Conservation (phyloP, 1,140 invertebrate genomes). For the Neodiprion lecontei region DNA sequence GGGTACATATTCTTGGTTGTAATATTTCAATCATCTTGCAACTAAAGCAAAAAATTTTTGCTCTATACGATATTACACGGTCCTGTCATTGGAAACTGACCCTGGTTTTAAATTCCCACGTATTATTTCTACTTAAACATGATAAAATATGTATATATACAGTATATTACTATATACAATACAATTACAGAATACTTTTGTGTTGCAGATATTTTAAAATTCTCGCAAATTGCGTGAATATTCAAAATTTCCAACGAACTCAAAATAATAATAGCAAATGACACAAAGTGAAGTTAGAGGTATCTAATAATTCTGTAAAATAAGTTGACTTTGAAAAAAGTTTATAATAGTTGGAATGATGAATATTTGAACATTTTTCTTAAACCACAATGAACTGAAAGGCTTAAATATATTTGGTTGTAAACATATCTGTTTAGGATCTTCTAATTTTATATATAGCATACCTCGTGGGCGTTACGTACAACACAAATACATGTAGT, state of each 20-base stretch:
- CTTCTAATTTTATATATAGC: neutral
- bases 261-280: neutral
- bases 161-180: neutral
- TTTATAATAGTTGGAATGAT: neutral
- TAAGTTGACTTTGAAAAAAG: neutral
- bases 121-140: neutral
- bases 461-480: neutral
- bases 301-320: neutral
- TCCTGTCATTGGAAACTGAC: neutral
- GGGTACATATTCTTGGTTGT: neutral
- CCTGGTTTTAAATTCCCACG: neutral
- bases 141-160: neutral
- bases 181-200: neutral
- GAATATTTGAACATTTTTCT: neutral
- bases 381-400: neutral
- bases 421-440: slow-evolving; percentile 5
- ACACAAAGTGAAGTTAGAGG: slow-evolving; percentile 5
- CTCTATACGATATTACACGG: neutral
- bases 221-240: neutral
- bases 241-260: slow-evolving; percentile 5
- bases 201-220: neutral
- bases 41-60: neutral
- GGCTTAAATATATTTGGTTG: neutral
- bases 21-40: neutral
- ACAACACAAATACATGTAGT: slow-evolving; percentile 5